A percentile compares a stretch with the other conserved stretches of the same genome.
Evolutionary conservation across 64 coral and sea anemone species (phyloP).

Genomic region (Hydrozoanthus tunicans): DNA sequence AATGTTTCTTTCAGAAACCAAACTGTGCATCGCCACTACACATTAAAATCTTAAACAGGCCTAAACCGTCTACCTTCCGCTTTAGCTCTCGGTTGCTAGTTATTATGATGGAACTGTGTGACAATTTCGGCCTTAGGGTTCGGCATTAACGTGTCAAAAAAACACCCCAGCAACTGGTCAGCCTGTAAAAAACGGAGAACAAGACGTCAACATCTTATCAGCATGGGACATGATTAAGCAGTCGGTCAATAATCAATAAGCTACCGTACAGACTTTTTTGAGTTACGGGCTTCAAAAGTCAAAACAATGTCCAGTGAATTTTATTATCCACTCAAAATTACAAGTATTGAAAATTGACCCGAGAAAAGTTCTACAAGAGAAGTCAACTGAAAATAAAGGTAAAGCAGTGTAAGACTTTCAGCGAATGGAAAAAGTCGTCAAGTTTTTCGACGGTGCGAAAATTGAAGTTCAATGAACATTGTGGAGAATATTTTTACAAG

Average conservation of each 20-base stretch:
- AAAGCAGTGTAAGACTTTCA: too few species aligned
- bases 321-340: too few species aligned
- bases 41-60: background rate
- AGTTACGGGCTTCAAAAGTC: too few species aligned
- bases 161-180: conserved; percentile 30
- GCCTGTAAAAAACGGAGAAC: conserved; percentile 23
- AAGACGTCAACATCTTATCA: too few species aligned
- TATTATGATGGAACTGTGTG: background rate
- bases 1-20: background rate
- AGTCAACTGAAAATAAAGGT: too few species aligned
- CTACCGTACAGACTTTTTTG: background rate
- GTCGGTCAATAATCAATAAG: background rate
- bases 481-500: too few species aligned
- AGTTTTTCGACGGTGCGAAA: too few species aligned
- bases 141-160: conserved; percentile 31
- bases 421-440: too few species aligned
- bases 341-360: background rate
- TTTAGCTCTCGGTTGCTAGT: background rate
- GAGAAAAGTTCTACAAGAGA: background rate
- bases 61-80: background rate
- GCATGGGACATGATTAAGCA: background rate
- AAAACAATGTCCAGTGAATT: too few species aligned
- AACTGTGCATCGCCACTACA: background rate
- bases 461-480: too few species aligned
- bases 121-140: conserved; percentile 45